These are phyloP conservation scores for Fregetta grallaria DNA, from an alignment of 2,113 vertebrate species.

Conservation along the genomic window DNA sequence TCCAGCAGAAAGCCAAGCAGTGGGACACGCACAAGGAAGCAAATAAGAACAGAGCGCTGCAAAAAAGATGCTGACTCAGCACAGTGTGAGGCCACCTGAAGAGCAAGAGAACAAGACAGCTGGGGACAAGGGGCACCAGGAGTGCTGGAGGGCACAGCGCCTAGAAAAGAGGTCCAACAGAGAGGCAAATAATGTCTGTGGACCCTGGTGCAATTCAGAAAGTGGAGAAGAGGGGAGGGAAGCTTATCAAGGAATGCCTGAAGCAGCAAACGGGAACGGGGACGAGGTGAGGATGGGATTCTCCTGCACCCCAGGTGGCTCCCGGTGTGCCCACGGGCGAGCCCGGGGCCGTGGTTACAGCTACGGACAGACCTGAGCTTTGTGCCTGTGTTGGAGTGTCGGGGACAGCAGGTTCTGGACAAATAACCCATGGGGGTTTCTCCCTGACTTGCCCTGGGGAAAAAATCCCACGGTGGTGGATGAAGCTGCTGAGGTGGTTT, in stretches of 20 bases:
- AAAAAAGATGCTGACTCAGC: background rate
- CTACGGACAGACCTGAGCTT: background rate
- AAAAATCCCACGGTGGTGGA: background rate
- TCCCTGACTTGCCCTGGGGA: background rate
- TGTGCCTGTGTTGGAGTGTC: background rate
- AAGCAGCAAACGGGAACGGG: background rate
- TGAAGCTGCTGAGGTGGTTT: background rate
- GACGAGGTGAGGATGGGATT: background rate
- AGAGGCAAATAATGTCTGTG: fast-evolving
- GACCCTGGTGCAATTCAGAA: background rate
- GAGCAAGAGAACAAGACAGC: fast-evolving
- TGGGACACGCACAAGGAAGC: background rate
- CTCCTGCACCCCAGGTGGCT: background rate
- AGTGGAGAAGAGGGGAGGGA: background rate
- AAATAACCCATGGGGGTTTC: fast-evolving
- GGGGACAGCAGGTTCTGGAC: background rate
- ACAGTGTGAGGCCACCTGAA: background rate
- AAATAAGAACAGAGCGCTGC: fast-evolving
- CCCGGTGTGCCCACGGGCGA: fast-evolving
- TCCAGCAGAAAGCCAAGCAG: background rate
- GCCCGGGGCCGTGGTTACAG: fast-evolving
- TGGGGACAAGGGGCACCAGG: background rate
- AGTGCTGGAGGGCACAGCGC: too few species aligned
- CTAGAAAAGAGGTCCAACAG: background rate
- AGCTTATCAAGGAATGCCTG: background rate